These are phyloP conservation scores for Drosophila repleta DNA, from an alignment of 1,140 invertebrate species.

Conservation along the genomic window DNA sequence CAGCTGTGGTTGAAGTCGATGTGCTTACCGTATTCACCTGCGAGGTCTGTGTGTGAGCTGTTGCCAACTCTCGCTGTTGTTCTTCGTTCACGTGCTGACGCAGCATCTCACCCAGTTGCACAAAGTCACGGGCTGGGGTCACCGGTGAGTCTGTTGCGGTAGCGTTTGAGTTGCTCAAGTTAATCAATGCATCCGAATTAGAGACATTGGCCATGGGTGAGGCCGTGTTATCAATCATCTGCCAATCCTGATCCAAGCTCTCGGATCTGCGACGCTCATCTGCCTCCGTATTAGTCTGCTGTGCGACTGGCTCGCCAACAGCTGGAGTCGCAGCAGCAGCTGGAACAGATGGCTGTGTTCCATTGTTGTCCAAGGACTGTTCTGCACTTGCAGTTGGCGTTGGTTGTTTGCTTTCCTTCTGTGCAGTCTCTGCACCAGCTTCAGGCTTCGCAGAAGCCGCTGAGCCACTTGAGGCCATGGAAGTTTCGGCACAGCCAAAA, in stretches of 20 bases:
- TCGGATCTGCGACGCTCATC: conserved; percentile 51
- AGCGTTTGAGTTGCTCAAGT: conserved; percentile 30
- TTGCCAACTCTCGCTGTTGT: conserved; percentile 51
- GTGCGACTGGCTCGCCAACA: conserved; percentile 1
- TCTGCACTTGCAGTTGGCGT: background rate
- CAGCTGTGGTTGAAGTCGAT: conserved; percentile 56
- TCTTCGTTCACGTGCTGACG: conserved; percentile 66
- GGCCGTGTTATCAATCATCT: conserved; percentile 62
- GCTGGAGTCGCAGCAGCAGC: conserved; percentile 6
- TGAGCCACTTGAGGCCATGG: conserved; percentile 21
- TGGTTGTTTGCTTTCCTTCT: conserved; percentile 2
- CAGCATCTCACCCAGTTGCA: conserved; percentile 54
- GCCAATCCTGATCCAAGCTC: conserved; percentile 71
- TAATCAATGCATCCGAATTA: conserved; percentile 55
- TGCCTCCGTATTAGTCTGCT: background rate
- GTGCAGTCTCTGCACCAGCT: background rate
- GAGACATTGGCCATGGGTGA: conserved; percentile 36
- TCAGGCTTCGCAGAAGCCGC: conserved; percentile 28
- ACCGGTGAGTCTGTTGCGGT: conserved; percentile 18
- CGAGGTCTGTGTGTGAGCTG: conserved; percentile 62
- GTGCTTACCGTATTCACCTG: conserved; percentile 65
- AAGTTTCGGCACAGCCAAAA: conserved; percentile 27
- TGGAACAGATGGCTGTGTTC: background rate
- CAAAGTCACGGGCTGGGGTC: conserved; percentile 45
- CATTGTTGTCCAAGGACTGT: background rate